Evolutionary conservation across 2,888 invertebrate species (phyloP), one percentile per base, ranked within the genome.

Genomic region (Pyralis farinalis): DNA sequence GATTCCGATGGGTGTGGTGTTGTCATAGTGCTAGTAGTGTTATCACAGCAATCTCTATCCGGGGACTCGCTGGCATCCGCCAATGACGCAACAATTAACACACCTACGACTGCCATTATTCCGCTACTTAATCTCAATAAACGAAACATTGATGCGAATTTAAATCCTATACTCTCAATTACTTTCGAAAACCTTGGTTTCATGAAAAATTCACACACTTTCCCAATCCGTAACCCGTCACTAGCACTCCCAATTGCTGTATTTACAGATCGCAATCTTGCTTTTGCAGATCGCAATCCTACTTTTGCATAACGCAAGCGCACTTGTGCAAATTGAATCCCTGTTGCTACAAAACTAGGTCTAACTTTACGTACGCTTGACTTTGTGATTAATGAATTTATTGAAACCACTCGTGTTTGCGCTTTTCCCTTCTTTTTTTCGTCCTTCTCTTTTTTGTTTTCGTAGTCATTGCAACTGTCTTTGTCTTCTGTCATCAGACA

Each of bases 11-110:
- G n/a, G n/a, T n/a, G n/a, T n/a, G n/a, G n/a, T 4, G 16, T 16
- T 16, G 16, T 16, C 16, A 16, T 16, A 2, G 43, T 92, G 92
- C 43, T 93, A 92, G 43, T 95, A 95, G 70, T 94, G 95, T 95
- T 93, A 82, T 97, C 97, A 90, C 97, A 97, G 86, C 97, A 97
- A 90, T 97, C 97, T 67, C 97, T 90, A 76, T 96, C 97, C 10
- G 97, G 97, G 78, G 95, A 96, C 88, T 97, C 97, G 88, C 96
- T 96, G 62, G 91, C 92, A 43, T 79, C 75, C 53, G 83, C 90
- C 57, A 78, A 70, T 37, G 73, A 74, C 46, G 70, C 71, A 60
- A 81, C 59, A 42, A 79, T 58, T 61, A 84, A 63, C 69, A 76
- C 40, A 40, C 79, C 51, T 50, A 71, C 64, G 58, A 77, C 58